Evolutionary conservation across 2,113 vertebrate genomes (phyloP).

Genomic region (Oxygymnocypris stewartii): DNA sequence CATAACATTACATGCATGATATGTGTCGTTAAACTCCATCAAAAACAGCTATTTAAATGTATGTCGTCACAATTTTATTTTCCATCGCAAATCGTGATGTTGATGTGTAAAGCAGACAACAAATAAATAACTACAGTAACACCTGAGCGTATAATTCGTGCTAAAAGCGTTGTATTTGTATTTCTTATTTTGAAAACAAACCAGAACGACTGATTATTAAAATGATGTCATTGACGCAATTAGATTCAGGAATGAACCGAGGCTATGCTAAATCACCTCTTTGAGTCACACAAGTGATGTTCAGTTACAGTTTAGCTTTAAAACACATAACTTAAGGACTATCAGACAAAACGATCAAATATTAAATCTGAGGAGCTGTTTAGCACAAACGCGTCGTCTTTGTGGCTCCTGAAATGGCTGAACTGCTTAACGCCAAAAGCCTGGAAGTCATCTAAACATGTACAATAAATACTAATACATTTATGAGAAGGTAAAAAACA

Average conservation of each 20-base stretch:
- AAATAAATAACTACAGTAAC: not conserved
- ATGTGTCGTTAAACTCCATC: not conserved
- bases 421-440: not conserved
- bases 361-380: not conserved
- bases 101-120: not conserved
- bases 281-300: not conserved
- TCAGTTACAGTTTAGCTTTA: not conserved
- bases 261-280: not conserved
- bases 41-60: not conserved
- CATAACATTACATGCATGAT: not conserved
- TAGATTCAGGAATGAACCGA: not conserved
- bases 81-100: not conserved
- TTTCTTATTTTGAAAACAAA: not conserved
- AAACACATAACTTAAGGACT: not conserved
- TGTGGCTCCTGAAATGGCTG: slow-evolving; percentile 19
- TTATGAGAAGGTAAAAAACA: too few relatives aligned
- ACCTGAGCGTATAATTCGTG: not conserved
- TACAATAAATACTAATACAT: not conserved
- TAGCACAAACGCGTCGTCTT: not conserved
- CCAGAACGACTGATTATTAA: not conserved
- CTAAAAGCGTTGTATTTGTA: not conserved
- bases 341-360: not conserved
- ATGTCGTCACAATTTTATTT: not conserved
- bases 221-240: not conserved
- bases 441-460: not conserved